Percentiles rank a stretch among this genome's conserved stretches.
These are phyloP conservation scores for Tipula vernalis DNA, from an alignment of 2,888 invertebrate species.

Conservation along the genomic window DNA sequence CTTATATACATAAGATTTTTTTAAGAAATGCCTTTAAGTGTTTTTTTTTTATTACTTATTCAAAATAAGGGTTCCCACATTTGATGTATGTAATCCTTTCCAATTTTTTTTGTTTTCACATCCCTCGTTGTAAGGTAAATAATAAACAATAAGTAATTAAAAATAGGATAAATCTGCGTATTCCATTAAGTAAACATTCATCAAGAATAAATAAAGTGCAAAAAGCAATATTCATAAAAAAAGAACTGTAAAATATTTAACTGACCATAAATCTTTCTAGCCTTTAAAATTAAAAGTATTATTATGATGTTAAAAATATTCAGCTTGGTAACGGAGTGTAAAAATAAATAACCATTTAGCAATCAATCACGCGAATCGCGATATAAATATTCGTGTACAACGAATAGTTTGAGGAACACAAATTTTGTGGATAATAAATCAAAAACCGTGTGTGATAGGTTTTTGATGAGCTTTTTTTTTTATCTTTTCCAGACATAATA, in stretches of 20 bases:
- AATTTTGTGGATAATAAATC: neutral
- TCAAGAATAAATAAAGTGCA: neutral
- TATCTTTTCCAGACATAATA: slow-evolving; percentile 6
- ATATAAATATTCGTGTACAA: neutral
- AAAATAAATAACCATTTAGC: neutral
- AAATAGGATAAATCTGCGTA: neutral
- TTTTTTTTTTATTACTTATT: neutral
- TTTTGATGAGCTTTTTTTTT: slow-evolving; percentile 6
- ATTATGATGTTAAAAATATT: neutral
- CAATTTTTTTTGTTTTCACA: neutral
- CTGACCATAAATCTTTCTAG: neutral
- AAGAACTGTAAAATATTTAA: neutral
- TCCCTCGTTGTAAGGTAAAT: neutral
- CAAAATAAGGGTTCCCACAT: neutral
- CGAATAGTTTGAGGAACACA: neutral
- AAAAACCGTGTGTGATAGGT: neutral
- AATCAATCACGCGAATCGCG: neutral
- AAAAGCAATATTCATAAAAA: slow-evolving; percentile 6
- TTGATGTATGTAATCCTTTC: neutral
- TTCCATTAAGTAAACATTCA: neutral
- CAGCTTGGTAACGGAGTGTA: neutral
- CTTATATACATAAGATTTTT: neutral
- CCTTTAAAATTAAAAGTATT: neutral
- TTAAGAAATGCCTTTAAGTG: neutral
- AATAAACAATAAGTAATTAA: neutral